Percentiles rank a stretch among this genome's conserved stretches.
Evolutionary conservation across 2,797 vertebrate species (phyloP).

Genomic region (Paguma larvata): DNA sequence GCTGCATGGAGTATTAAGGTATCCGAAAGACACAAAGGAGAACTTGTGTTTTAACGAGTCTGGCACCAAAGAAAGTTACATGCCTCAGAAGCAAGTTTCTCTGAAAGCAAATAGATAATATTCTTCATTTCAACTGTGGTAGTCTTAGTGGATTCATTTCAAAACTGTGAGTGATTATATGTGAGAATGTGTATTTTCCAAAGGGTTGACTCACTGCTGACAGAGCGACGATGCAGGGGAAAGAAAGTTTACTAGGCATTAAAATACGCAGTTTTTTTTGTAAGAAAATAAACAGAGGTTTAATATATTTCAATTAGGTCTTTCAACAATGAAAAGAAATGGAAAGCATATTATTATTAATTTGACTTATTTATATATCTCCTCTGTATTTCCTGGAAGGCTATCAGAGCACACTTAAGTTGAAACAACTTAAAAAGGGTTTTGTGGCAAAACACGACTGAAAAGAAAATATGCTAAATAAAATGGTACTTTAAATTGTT

Average conservation of each 20-base stretch:
- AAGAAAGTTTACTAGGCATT: neutral
- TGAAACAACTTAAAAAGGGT: neutral
- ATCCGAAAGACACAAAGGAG: neutral
- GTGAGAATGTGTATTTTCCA: slow-evolving; percentile 24
- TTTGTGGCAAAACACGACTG: neutral
- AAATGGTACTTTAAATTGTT: neutral
- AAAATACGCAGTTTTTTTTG: slow-evolving; percentile 10
- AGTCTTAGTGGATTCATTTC: neutral
- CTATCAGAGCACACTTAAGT: neutral
- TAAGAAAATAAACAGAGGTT: neutral
- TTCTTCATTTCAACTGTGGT: neutral
- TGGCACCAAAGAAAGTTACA: neutral
- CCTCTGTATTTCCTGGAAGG: slow-evolving; percentile 3
- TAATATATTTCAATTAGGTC: slow-evolving; percentile 23
- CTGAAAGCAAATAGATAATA: neutral
- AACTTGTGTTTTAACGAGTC: neutral
- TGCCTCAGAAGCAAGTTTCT: neutral
- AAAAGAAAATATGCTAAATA: slow-evolving; percentile 45
- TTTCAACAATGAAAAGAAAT: slow-evolving; percentile 26
- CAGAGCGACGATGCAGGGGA: neutral
- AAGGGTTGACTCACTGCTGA: neutral
- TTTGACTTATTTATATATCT: neutral
- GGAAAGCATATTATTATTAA: neutral
- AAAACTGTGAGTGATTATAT: neutral
- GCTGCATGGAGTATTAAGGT: neutral